Conservation (phyloP, 1,140 invertebrate genomes). For the Microvelia longipes region DNA sequence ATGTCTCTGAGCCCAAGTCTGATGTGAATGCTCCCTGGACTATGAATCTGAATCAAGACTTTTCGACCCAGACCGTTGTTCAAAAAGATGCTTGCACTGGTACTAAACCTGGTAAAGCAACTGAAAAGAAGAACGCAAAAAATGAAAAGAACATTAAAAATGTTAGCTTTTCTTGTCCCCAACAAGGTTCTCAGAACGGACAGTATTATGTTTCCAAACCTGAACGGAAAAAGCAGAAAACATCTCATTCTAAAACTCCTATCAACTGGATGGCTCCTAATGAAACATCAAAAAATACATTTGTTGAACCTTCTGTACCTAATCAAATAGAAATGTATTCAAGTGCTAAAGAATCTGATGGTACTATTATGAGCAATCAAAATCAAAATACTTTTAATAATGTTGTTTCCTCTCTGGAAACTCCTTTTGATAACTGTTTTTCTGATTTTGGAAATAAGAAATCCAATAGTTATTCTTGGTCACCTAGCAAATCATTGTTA, state of each 20-base stretch:
- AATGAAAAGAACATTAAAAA: not conserved
- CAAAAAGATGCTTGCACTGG: not conserved
- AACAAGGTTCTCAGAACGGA: not conserved
- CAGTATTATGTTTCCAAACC: conserved; percentile 8
- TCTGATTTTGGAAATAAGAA: conserved; percentile 12
- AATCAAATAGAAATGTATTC: not conserved
- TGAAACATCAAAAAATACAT: conserved; percentile 20
- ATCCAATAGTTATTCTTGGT: conserved; percentile 20
- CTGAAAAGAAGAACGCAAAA: conserved; percentile 1
- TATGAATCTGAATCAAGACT: conserved; percentile 3
- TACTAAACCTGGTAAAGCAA: not conserved
- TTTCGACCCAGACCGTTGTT: not conserved
- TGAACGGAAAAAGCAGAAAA: conserved; percentile 12
- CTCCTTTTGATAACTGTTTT: conserved; percentile 8
- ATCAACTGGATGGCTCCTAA: conserved; percentile 49
- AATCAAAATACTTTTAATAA: not conserved
- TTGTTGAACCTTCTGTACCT: not conserved
- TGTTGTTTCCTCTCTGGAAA: not conserved
- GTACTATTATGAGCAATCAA: not conserved
- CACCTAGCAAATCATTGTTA: conserved; percentile 21
- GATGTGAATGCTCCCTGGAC: not conserved
- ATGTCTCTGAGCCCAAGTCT: not conserved
- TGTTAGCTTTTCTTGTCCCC: not conserved
- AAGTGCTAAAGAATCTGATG: not conserved
- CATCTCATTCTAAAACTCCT: conserved; percentile 23